Percentiles rank a stretch among this genome's conserved stretches.
Conservation (phyloP, 2,797 vertebrate species). For the Heliangelus exortis region DNA sequence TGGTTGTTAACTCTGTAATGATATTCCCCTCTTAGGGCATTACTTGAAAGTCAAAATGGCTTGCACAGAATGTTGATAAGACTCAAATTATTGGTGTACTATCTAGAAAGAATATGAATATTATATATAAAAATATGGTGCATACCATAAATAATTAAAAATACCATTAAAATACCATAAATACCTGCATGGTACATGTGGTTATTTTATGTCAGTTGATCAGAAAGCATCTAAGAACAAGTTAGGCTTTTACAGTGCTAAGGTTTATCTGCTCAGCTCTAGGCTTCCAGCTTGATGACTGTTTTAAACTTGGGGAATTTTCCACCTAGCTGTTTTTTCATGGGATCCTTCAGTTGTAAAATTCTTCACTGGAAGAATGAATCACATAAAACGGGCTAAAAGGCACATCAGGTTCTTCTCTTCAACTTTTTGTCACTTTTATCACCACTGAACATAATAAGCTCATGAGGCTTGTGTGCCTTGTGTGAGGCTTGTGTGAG, state of each 20-base stretch:
- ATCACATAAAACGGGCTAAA: background rate
- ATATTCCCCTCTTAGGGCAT: background rate
- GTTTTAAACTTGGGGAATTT: background rate
- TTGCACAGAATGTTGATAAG: background rate
- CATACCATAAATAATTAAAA: background rate
- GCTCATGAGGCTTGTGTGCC: fast-evolving
- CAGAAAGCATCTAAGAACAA: background rate
- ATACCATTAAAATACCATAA: no score
- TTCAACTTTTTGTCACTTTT: background rate
- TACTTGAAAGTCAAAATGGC: background rate
- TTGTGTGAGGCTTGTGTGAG: fast-evolving
- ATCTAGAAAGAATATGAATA: background rate
- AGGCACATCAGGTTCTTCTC: background rate
- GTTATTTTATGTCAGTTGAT: background rate
- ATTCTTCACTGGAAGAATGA: background rate
- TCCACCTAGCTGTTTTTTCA: background rate
- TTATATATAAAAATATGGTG: background rate
- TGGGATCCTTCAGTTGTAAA: background rate
- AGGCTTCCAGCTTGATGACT: background rate
- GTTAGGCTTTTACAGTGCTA: background rate
- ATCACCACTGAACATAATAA: background rate
- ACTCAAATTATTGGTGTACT: fast-evolving
- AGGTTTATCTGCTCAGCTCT: background rate
- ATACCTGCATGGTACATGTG: background rate
- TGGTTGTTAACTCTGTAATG: background rate